phyloP scores from a whole-genome alignment of 2,888 invertebrate species.

The Tipula unca region DNA sequence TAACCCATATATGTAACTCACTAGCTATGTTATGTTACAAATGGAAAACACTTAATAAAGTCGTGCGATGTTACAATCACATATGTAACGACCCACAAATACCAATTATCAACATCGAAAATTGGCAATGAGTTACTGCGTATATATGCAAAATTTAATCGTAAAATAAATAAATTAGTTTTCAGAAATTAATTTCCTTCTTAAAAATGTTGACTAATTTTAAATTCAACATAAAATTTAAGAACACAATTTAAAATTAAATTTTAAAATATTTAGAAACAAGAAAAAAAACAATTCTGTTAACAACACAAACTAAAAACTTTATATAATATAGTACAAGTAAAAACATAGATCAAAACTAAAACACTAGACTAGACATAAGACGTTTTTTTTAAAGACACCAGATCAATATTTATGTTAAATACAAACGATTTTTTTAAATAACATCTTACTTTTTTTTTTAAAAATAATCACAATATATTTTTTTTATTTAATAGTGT shows the following conservation, averaged over 20 bases:
- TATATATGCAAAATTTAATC: too few species aligned
- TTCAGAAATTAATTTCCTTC: neutral
- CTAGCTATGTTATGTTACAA: too few species aligned
- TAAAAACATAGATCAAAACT: neutral
- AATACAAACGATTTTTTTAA: neutral
- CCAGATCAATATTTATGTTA: neutral
- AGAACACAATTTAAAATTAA: neutral
- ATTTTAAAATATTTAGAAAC: neutral
- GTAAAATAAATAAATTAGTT: too few species aligned
- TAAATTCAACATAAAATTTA: neutral
- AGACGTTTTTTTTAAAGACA: neutral
- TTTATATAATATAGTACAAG: neutral
- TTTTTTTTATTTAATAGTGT: neutral
- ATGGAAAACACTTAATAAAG: too few species aligned
- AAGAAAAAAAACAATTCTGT: neutral
- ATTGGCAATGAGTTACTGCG: too few species aligned
- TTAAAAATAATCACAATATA: neutral
- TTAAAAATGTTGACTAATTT: too few species aligned
- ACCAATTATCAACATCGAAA: too few species aligned
- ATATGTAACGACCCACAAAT: too few species aligned
- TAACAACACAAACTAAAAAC: neutral
- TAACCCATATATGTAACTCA: too few species aligned
- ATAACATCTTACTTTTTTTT: neutral
- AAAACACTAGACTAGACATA: neutral
- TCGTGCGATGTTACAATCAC: too few species aligned